Conservation (phyloP, 2,888 invertebrate species). For the Desoria tigrina region DNA sequence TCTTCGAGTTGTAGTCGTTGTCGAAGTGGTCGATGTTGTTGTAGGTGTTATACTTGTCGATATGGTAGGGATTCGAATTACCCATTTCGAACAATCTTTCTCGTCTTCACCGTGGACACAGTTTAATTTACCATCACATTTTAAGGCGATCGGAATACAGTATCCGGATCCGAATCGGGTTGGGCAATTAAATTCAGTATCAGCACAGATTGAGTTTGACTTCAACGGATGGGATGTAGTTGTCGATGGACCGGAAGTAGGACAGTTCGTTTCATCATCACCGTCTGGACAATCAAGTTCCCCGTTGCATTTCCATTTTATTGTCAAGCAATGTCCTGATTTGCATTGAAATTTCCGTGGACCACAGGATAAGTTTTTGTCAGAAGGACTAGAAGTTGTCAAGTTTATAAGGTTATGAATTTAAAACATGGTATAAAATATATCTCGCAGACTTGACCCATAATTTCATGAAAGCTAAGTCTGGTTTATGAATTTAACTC, state of each 20-base stretch:
- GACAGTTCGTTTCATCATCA: too few species aligned
- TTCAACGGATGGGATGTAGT: too few species aligned
- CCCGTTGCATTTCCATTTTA: too few species aligned
- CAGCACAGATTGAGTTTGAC: too few species aligned
- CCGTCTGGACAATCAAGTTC: too few species aligned
- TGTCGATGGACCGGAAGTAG: too few species aligned
- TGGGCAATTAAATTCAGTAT: too few species aligned
- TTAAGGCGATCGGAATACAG: too few species aligned
- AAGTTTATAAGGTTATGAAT: too few species aligned
- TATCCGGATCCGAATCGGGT: too few species aligned
- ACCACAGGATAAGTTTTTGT: background rate
- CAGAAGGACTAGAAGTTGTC: background rate
- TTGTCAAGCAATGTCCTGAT: background rate
- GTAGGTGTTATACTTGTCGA: background rate
- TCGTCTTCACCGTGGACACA: conserved; percentile 22
- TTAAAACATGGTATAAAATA: too few species aligned
- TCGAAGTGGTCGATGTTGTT: conserved; percentile 4
- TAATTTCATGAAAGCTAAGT: background rate
- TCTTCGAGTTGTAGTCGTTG: background rate
- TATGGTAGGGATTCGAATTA: background rate
- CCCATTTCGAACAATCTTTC: background rate
- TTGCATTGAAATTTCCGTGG: background rate
- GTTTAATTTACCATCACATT: too few species aligned
- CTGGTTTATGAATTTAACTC: background rate
- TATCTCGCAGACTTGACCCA: background rate